Evolutionary conservation across 2,888 invertebrate genomes (phyloP).

Genomic region (Papilio demoleus): DNA sequence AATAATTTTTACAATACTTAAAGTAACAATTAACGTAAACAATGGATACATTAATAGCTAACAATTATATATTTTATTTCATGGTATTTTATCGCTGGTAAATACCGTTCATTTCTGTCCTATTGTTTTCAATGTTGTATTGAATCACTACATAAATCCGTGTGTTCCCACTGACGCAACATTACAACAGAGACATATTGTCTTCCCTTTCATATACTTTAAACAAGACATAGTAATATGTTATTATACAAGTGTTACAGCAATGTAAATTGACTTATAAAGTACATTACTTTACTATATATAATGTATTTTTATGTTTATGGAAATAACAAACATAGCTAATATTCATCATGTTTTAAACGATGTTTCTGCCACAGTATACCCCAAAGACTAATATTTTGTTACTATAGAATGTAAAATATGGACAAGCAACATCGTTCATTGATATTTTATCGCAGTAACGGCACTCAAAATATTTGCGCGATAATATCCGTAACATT

Average conservation of each 20-base stretch:
- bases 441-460: too few relatives aligned
- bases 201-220: background rate
- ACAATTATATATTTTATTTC: slow-evolving; percentile 11
- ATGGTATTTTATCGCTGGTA: slow-evolving; percentile 9
- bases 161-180: background rate
- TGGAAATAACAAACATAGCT: background rate
- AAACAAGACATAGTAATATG: background rate
- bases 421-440: too few relatives aligned
- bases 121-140: background rate
- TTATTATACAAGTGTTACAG: background rate
- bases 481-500: too few relatives aligned
- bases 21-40: background rate
- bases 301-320: slow-evolving; percentile 1
- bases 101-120: background rate
- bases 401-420: too few relatives aligned
- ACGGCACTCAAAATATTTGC: too few relatives aligned
- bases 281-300: background rate
- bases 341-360: background rate
- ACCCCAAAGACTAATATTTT: too few relatives aligned
- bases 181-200: background rate
- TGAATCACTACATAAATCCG: background rate
- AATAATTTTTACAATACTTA: background rate
- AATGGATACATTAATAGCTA: background rate
- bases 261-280: background rate
- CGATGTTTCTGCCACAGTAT: too few relatives aligned